Evolutionary conservation across 2,888 invertebrate species (phyloP).

Genomic region (Didymodactylos carnosus): DNA sequence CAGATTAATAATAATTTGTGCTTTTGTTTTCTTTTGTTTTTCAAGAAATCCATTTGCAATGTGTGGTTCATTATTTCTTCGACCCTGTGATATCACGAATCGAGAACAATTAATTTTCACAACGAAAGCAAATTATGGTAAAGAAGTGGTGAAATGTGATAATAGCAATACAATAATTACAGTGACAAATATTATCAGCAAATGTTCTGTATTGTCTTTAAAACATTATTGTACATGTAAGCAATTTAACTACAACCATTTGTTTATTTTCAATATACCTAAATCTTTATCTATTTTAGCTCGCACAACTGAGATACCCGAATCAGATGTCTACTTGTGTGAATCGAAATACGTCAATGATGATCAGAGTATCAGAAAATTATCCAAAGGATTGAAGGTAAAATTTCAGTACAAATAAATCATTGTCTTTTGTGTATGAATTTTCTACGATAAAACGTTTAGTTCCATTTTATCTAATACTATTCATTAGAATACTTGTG

Average conservation of each 20-base stretch:
- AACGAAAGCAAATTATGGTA: constrained; percentile 56
- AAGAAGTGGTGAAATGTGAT: constrained; percentile 72
- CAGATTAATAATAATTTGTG: background rate
- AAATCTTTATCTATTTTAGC: constrained; percentile 44
- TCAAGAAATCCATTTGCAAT: constrained; percentile 55
- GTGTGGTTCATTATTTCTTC: constrained; percentile 66
- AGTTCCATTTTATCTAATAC: too few relatives aligned
- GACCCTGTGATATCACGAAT: constrained; percentile 68
- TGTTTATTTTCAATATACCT: background rate
- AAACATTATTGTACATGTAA: constrained; percentile 67
- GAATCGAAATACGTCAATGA: constrained; percentile 75
- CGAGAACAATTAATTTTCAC: constrained; percentile 29
- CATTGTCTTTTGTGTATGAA: too few relatives aligned
- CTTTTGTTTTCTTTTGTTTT: constrained; percentile 19
- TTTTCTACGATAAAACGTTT: background rate
- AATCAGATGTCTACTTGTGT: constrained; percentile 74
- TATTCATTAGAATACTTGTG: too few relatives aligned
- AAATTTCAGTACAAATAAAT: too few relatives aligned
- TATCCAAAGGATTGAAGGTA: constrained; percentile 25
- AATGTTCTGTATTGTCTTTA: constrained; percentile 69
- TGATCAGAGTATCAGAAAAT: constrained; percentile 38
- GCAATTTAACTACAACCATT: constrained; percentile 26
- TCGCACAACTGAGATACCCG: constrained; percentile 76
- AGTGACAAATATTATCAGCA: constrained; percentile 70
- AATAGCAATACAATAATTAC: constrained; percentile 67